These are phyloP conservation scores for Mystacides longicornis DNA, from an alignment of 2,888 invertebrate species.

Conservation along the genomic window DNA sequence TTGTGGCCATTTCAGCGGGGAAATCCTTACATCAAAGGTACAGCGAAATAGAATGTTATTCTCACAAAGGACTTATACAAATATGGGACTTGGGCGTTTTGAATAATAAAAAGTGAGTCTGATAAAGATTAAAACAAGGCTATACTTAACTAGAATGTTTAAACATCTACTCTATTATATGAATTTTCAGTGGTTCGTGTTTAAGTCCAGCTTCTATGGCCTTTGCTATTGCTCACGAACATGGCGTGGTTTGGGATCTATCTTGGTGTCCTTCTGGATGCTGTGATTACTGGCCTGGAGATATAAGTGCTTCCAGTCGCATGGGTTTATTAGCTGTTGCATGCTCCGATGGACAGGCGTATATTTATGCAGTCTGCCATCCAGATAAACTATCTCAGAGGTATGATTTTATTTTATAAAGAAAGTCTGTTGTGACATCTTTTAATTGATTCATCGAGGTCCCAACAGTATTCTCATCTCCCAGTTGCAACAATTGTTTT, in stretches of 20 bases:
- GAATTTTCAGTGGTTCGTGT: not conserved
- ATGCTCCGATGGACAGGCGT: conserved; percentile 57
- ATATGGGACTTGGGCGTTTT: conserved; percentile 59
- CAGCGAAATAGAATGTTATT: conserved; percentile 34
- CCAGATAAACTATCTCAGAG: conserved; percentile 34
- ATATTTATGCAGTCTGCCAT: conserved; percentile 54
- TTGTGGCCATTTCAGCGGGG: conserved; percentile 53
- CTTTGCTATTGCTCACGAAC: conserved; percentile 54
- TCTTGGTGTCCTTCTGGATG: conserved; percentile 74
- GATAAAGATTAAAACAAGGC: too few relatives aligned
- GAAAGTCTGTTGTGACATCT: too few relatives aligned
- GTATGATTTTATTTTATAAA: conserved; percentile 16
- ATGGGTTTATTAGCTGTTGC: conserved; percentile 65
- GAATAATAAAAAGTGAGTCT: conserved; percentile 34
- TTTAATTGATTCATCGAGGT: too few relatives aligned
- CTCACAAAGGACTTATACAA: conserved; percentile 54
- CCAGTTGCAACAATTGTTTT: too few relatives aligned
- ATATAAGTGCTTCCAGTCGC: conserved; percentile 29
- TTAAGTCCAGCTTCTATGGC: conserved; percentile 37
- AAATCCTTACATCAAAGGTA: conserved; percentile 46
- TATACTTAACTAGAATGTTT: too few relatives aligned
- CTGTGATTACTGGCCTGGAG: conserved; percentile 43
- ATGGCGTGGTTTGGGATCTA: conserved; percentile 60
- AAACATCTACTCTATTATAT: not conserved
- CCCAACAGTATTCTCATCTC: too few relatives aligned